Percentiles rank a stretch among this genome's conserved stretches.
These are phyloP conservation scores for Distichodus sexfasciatus DNA, from an alignment of 2,797 vertebrate genomes.

Conservation along the genomic window DNA sequence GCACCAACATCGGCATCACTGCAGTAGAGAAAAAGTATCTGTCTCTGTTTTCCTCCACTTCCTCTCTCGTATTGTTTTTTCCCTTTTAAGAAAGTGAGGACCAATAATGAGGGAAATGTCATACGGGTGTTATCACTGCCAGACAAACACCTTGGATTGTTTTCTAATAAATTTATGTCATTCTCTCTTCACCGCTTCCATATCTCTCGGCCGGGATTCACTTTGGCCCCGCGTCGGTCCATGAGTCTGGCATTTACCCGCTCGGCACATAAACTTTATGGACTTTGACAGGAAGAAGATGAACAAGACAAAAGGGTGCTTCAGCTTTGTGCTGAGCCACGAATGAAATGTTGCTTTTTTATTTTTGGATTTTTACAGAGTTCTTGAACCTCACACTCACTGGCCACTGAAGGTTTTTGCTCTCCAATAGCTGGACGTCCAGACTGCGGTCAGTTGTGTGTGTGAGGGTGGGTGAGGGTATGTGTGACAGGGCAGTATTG, in stretches of 20 bases:
- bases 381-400: constrained; percentile 5
- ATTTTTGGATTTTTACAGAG: no score
- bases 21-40: no score
- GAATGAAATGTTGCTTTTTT: constrained; percentile 21
- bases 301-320: background rate
- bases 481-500: constrained; percentile 16
- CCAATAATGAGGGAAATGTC: constrained; percentile 8
- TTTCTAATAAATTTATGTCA: constrained; percentile 19
- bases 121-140: constrained; percentile 1
- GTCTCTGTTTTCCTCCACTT: background rate
- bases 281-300: constrained; percentile 25
- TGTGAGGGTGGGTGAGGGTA: constrained; percentile 8
- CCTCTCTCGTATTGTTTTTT: background rate
- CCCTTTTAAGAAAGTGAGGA: background rate
- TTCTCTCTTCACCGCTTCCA: constrained; percentile 6
- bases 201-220: constrained; percentile 8
- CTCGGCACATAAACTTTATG: constrained; percentile 15
- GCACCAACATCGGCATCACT: no score
- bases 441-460: background rate
- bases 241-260: constrained; percentile 23
- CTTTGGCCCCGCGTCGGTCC: constrained; percentile 1
- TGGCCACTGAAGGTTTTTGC: background rate
- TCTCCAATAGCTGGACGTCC: background rate
- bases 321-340: background rate
- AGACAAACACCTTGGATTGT: background rate